Conservation (phyloP, 1,140 invertebrate genomes). For the Polypedilum pembai region DNA sequence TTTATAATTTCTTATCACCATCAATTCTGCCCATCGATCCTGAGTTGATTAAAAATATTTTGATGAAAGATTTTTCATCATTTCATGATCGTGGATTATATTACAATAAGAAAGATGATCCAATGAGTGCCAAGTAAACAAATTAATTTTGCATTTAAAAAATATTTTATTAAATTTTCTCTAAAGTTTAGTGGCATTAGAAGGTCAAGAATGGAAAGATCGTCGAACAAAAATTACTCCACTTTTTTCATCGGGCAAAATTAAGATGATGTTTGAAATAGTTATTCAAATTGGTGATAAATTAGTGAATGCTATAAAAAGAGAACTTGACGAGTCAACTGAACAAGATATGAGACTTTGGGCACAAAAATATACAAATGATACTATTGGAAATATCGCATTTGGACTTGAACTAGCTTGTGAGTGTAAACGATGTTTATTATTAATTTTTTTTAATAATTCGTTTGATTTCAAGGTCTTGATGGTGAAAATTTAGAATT, state of each 20-base stretch:
- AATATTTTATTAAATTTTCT: too few species aligned
- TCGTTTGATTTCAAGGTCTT: too few species aligned
- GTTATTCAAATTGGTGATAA: slow-evolving; percentile 39
- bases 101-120: slow-evolving; percentile 37
- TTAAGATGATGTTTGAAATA: slow-evolving; percentile 48
- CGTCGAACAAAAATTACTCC: slow-evolving; percentile 48
- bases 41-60: slow-evolving; percentile 47
- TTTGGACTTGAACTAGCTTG: slow-evolving; percentile 39
- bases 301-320: slow-evolving; percentile 31
- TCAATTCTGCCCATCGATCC: slow-evolving; percentile 49
- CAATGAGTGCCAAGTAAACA: slow-evolving; percentile 29
- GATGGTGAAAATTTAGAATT: too few species aligned
- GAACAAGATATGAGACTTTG: not conserved
- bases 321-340: not conserved
- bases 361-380: slow-evolving; percentile 36
- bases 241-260: slow-evolving; percentile 51
- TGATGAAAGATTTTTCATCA: slow-evolving; percentile 50
- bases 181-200: slow-evolving; percentile 32
- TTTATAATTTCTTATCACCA: slow-evolving; percentile 43
- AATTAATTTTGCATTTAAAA: not conserved
- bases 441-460: too few species aligned
- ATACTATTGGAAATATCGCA: slow-evolving; percentile 38
- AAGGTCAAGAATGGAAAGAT: slow-evolving; percentile 49
- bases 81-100: slow-evolving; percentile 46
- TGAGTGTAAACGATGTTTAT: slow-evolving; percentile 33